Base-by-base conservation (phyloP, 2,888 invertebrate genomes). In the Dynastes hyllus region DNA sequence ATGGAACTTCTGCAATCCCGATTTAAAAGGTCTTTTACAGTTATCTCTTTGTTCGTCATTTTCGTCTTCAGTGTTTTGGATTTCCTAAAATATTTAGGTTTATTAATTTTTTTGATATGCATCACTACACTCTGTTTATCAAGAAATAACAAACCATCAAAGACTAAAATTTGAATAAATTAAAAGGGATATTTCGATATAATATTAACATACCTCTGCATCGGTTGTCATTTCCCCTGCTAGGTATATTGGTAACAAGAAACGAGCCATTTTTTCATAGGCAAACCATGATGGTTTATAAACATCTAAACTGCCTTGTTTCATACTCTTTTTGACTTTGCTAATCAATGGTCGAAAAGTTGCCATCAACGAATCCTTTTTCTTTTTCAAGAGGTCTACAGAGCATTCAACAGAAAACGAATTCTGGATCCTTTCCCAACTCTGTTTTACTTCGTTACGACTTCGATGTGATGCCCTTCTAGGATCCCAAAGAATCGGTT, bases 311-410 rank as follows among this genome's bases (percentile, higher is more conserved):
- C 61, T 58, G 1, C 70, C 79, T 32, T 50, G 51, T 58, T 55
- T 78, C 67, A 27, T 69, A 27, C 65, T 58, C 22, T 6, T 50
- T 82, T 87, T 82, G 16, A 80, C 89, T 84, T 87, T 89, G 40
- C 86, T 85, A 51, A 85, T 84, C 82, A 89, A 89, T 85, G 88
- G 86, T 83, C 90, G 86, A 82, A 89, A 90, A 2, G 89, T 88
- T 2, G 90, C 89, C 90, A 90, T 90, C 78, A 90, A 81, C 1
- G 90, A 90, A 81, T 90, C 90, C 81, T 90, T 90, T 85, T 90
- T 90, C 32, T 61, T 67, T 84, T 90, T 90, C 32, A 90, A 84
- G 81, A 89, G 89, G 76, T 82, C 82, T 76, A 90, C 83, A 32
- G 89, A 86, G 80, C 85, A 88, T 81, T 87, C 83, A 71, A 88